phyloP scores from a whole-genome alignment of 2,888 invertebrate genomes.

The Ectropis crepuscularia region DNA sequence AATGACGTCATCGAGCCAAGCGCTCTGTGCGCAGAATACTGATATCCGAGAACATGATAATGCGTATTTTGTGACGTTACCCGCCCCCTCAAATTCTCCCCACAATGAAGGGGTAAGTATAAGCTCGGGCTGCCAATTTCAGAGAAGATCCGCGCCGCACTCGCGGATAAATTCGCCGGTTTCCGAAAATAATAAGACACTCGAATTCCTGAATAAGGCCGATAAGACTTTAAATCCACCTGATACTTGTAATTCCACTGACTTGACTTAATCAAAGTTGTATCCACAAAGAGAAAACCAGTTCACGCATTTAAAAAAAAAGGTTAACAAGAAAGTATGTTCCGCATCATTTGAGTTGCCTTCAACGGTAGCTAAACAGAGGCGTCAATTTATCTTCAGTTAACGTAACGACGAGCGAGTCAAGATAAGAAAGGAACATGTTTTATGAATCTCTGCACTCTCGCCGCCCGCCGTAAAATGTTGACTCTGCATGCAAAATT shows the following conservation, averaged over 20 bases:
- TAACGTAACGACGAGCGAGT: slow-evolving; percentile 22
- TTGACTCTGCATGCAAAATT: slow-evolving; percentile 61
- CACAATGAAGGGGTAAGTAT: slow-evolving; percentile 41
- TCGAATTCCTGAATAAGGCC: slow-evolving; percentile 19
- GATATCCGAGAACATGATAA: slow-evolving; percentile 38
- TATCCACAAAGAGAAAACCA: slow-evolving; percentile 2
- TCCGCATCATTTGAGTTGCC: slow-evolving; percentile 21
- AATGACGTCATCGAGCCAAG: slow-evolving; percentile 45
- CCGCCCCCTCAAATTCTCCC: slow-evolving; percentile 48
- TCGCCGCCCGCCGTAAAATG: slow-evolving; percentile 27
- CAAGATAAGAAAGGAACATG: slow-evolving; percentile 29
- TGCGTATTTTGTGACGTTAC: slow-evolving; percentile 57
- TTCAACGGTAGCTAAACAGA: slow-evolving; percentile 20
- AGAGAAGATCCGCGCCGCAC: slow-evolving; percentile 23
- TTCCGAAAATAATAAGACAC: slow-evolving; percentile 31
- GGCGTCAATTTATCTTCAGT: slow-evolving; percentile 30
- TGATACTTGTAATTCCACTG: background rate
- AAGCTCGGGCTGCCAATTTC: slow-evolving; percentile 46
- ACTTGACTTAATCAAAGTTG: slow-evolving; percentile 8
- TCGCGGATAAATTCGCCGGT: slow-evolving; percentile 38
- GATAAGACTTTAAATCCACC: slow-evolving; percentile 24
- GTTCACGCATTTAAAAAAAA: slow-evolving; percentile 4
- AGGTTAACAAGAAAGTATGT: slow-evolving; percentile 10
- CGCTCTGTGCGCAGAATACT: slow-evolving; percentile 43
- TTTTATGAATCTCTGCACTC: slow-evolving; percentile 38